Percentiles rank a stretch among this genome's conserved stretches.
Conservation (phyloP, 2,113 vertebrate species). For the Nothocercus julius region DNA sequence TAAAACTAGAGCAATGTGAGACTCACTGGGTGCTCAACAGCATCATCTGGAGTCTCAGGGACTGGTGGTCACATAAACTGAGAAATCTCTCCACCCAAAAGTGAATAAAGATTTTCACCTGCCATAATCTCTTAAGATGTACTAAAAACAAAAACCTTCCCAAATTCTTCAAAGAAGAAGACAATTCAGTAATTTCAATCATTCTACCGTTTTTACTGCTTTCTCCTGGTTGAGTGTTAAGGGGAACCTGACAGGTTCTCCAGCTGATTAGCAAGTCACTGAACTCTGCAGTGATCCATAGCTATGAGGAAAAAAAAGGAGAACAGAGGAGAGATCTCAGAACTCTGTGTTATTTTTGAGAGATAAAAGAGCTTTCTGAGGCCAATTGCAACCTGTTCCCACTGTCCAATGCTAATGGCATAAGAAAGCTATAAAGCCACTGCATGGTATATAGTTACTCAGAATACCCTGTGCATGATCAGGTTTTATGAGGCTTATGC, state of each 20-base stretch:
- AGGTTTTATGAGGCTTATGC: neutral
- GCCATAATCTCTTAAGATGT: neutral
- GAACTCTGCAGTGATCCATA: neutral
- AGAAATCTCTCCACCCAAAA: neutral
- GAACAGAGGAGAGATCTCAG: neutral
- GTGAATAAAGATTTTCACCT: neutral
- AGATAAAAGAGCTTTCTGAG: neutral
- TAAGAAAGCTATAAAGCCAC: neutral
- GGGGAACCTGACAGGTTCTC: neutral
- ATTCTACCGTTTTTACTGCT: neutral
- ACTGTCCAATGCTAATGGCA: neutral
- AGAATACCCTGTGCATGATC: neutral
- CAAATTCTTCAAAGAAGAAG: neutral
- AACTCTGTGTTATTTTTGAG: neutral
- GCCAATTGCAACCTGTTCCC: neutral
- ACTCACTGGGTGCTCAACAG: rapidly evolving
- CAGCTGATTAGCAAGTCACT: neutral
- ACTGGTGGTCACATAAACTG: neutral
- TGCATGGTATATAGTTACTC: no score
- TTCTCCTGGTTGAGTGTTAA: neutral
- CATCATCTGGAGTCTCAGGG: neutral
- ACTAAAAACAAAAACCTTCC: no score
- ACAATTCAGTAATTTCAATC: neutral
- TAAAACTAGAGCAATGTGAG: neutral
- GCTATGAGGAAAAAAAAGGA: neutral